Percentiles rank a stretch among this genome's conserved stretches.
These are phyloP conservation scores for Oscheius sp. DNA, from an alignment of 2,888 invertebrate species.

Conservation along the genomic window DNA sequence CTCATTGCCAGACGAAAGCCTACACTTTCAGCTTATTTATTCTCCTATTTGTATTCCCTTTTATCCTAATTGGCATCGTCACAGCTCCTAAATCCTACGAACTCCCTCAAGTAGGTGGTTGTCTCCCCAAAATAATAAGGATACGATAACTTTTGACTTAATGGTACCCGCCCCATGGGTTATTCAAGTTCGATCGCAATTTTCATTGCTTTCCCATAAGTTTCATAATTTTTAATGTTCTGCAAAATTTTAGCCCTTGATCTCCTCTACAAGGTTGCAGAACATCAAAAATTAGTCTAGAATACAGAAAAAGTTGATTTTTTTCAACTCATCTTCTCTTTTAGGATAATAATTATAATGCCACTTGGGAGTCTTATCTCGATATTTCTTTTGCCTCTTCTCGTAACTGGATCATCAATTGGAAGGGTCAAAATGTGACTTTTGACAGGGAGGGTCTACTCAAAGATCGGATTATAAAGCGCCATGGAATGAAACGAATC, in stretches of 20 bases:
- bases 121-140: too few relatives aligned
- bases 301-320: too few relatives aligned
- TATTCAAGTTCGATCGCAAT: too few relatives aligned
- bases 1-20: neutral
- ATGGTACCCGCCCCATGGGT: too few relatives aligned
- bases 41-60: neutral
- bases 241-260: too few relatives aligned
- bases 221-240: too few relatives aligned
- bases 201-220: too few relatives aligned
- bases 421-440: conserved; percentile 2
- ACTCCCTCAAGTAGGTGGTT: neutral
- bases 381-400: neutral
- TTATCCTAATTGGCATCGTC: neutral
- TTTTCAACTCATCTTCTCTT: neutral
- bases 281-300: too few relatives aligned
- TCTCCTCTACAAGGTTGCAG: too few relatives aligned
- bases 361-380: neutral
- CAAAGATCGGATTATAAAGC: neutral
- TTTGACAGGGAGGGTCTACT: conserved; percentile 2
- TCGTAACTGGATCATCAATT: conserved; percentile 3
- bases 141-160: too few relatives aligned
- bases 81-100: neutral
- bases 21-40: neutral
- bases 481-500: neutral
- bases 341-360: conserved; percentile 5